Conservation (phyloP, 2,797 vertebrate genomes). For the Enteromius afrohamiltoni region DNA sequence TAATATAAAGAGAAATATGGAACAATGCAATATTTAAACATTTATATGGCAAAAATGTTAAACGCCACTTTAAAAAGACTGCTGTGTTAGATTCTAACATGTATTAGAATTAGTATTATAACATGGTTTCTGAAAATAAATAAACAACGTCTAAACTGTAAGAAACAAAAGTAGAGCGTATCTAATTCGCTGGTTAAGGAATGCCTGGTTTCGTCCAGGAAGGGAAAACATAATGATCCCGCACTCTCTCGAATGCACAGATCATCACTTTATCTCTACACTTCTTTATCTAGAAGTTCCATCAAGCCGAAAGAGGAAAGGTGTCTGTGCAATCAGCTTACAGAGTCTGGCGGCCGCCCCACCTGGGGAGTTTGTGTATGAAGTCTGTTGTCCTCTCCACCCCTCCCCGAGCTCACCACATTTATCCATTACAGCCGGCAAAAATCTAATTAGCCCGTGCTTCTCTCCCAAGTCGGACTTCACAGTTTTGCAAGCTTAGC, state of each 20-base stretch:
- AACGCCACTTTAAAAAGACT: too few relatives aligned
- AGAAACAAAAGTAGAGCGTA: neutral
- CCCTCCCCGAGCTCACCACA: conserved; percentile 68
- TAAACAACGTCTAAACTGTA: neutral
- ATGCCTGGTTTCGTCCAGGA: neutral
- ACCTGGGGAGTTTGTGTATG: conserved; percentile 49
- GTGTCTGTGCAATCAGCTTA: conserved; percentile 38
- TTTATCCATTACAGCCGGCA: conserved; percentile 89
- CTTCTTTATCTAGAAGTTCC: conserved; percentile 43
- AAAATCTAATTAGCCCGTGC: conserved; percentile 90
- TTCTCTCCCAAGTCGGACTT: conserved; percentile 90
- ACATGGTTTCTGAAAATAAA: too few relatives aligned
- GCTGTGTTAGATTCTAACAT: too few relatives aligned
- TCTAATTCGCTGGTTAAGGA: conserved; percentile 6
- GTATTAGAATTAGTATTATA: too few relatives aligned
- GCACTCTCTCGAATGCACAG: conserved; percentile 9
- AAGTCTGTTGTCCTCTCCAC: conserved; percentile 40
- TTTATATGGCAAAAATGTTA: too few relatives aligned
- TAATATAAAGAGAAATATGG: neutral
- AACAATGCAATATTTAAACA: neutral
- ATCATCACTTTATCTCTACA: conserved; percentile 34
- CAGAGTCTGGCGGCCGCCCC: conserved; percentile 22
- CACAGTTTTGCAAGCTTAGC: conserved; percentile 90
- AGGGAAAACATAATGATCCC: conserved; percentile 7
- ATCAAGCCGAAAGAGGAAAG: conserved; percentile 36